A percentile compares a stretch with the other conserved stretches of the same genome.
Evolutionary conservation across 2,113 vertebrate species (phyloP).

Genomic region (Oceanites oceanicus): DNA sequence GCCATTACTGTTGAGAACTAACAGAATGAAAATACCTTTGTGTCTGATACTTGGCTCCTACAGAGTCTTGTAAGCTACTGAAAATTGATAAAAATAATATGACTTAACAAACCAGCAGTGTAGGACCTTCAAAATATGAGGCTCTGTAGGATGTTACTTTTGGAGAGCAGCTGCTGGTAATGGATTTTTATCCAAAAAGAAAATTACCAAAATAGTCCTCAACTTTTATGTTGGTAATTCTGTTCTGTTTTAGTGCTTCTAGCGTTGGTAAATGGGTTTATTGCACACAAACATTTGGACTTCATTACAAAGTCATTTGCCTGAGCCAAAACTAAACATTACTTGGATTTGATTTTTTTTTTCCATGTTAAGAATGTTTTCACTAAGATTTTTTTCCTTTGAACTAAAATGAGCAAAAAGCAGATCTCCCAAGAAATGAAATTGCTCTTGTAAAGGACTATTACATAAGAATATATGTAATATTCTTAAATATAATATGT

Average conservation of each 20-base stretch:
- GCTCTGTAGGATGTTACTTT: background rate
- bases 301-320: conserved; percentile 8
- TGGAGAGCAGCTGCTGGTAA: background rate
- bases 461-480: background rate
- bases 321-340: background rate
- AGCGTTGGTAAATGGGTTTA: background rate
- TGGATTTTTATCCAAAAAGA: background rate
- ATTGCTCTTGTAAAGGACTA: background rate
- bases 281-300: background rate
- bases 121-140: background rate
- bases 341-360: background rate
- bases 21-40: background rate
- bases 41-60: background rate
- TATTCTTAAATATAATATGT: background rate
- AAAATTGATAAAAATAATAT: background rate
- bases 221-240: conserved; percentile 19
- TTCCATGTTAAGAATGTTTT: background rate
- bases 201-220: background rate
- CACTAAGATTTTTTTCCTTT: background rate
- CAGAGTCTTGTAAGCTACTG: background rate
- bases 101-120: background rate
- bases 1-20: background rate
- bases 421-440: background rate
- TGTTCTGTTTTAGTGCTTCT: conserved; percentile 9
- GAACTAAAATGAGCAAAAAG: background rate